A percentile compares a stretch with the other conserved stretches of the same genome.
These are phyloP conservation scores for Chalcosyrphus nemorum DNA, from an alignment of 2,888 invertebrate genomes.

Conservation along the genomic window DNA sequence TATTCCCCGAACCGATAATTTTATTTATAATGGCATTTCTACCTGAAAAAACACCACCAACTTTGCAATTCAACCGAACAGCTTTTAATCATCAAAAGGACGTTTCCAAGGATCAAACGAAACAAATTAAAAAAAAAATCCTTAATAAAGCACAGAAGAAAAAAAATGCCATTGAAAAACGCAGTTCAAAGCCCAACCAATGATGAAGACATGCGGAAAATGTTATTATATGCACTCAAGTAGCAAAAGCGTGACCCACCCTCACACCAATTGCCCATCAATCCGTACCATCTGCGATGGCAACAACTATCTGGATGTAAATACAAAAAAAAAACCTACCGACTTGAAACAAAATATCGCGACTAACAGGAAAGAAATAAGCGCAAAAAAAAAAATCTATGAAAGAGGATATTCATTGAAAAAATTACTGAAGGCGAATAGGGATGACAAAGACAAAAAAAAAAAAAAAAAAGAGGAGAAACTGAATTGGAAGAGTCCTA, in stretches of 20 bases:
- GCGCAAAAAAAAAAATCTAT: slow-evolving; percentile 16
- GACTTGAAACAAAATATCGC: slow-evolving; percentile 50
- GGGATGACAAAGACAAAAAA: not conserved
- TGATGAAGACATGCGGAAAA: slow-evolving; percentile 49
- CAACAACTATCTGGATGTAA: slow-evolving; percentile 28
- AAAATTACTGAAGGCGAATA: slow-evolving; percentile 17
- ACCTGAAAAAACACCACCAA: not conserved
- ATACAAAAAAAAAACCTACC: not conserved
- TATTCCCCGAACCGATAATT: not conserved
- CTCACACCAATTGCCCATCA: not conserved
- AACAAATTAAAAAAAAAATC: not conserved
- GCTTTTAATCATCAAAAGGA: not conserved
- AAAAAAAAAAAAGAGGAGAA: too few relatives aligned
- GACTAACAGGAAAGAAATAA: not conserved
- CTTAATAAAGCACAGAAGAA: not conserved
- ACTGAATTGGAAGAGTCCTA: slow-evolving; percentile 25
- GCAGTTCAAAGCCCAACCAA: slow-evolving; percentile 52
- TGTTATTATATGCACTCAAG: slow-evolving; percentile 57
- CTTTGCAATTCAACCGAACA: not conserved
- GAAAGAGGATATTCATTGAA: slow-evolving; percentile 57
- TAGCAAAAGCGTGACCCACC: slow-evolving; percentile 3
- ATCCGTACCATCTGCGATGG: not conserved
- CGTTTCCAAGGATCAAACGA: not conserved
- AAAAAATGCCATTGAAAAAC: slow-evolving; percentile 30
- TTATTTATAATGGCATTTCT: not conserved